Evolutionary conservation across 53 echinoderm and acorn worm genomes (phyloP).

Genomic region (Henricia sp.): DNA sequence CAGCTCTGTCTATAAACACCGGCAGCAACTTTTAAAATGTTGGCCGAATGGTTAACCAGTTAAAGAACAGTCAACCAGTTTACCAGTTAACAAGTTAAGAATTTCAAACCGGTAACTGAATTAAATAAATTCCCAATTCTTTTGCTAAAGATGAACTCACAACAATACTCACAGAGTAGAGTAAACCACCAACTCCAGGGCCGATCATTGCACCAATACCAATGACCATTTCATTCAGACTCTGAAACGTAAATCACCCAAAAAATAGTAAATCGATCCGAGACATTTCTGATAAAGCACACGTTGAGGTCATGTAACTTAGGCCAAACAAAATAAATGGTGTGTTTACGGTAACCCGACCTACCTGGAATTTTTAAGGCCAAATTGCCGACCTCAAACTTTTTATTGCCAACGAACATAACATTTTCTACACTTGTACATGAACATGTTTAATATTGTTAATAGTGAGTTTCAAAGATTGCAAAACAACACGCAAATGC

Average conservation of each 20-base stretch:
- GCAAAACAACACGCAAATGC: too few relatives aligned
- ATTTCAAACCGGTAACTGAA: background rate
- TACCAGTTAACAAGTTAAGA: background rate
- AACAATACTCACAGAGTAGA: constrained; percentile 71
- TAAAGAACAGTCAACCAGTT: background rate
- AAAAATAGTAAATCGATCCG: background rate
- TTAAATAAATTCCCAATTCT: background rate
- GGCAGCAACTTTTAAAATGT: background rate
- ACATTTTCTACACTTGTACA: too few relatives aligned
- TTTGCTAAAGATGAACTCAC: background rate
- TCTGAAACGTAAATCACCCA: constrained; percentile 18
- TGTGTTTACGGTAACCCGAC: too few relatives aligned
- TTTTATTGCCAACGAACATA: too few relatives aligned
- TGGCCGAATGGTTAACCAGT: background rate
- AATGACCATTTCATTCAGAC: constrained; percentile 66
- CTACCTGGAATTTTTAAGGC: too few relatives aligned
- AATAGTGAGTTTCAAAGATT: too few relatives aligned
- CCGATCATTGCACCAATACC: constrained; percentile 82
- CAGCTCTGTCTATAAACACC: too few relatives aligned
- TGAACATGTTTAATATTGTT: too few relatives aligned
- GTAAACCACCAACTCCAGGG: constrained; percentile 68
- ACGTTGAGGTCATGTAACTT: background rate
- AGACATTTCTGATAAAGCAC: background rate
- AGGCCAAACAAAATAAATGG: too few relatives aligned
- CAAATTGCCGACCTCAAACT: too few relatives aligned